Base-by-base conservation (phyloP, 1,140 invertebrate species). In the Bombus superbus region DNA sequence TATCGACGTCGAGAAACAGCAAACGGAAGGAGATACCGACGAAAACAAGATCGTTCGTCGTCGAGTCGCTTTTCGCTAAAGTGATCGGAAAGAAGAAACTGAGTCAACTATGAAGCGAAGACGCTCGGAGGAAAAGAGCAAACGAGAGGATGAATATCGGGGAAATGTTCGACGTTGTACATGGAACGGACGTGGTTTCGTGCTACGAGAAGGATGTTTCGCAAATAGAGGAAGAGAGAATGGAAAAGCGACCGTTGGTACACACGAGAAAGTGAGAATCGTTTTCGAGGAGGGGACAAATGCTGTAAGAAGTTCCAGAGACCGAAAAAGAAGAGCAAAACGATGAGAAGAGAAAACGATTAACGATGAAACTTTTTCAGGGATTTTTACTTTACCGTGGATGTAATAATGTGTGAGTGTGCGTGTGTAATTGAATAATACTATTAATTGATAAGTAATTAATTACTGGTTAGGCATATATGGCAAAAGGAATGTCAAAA, bases 381-480 rank as follows among this genome's bases (percentile, higher is more conserved):
- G 92, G 93, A 94, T 93, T 94, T 93, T 93, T 94, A 94, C 89
- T 93, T 94, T 94, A 94, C 90, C 92, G 91, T 93, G 94, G 83
- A 94, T 94, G 94, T 94, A 94, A 94, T 93, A 92, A 89, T 92
- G 94, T 92, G 93, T 94, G 94, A 94, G 92, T 94, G 94, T 94
- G 94, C 92, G 93, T 93, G 94, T 94, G 93, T 32, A 32, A 32
- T 94, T 93, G 90, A 94, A 91, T 92, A 91, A 92, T 94, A 94
- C 87, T 93, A 94, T 94, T 94, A 94, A 94, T 94, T 92, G 86
- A 94, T 94, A 94, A 94, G 92, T 92, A 90, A 94, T 91, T 92
- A 90, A 92, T 94, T 93, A 91, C 90, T 91, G 88, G 91, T 93
- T 92, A 93, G 88, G 88, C 82, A 75, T 88, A 86, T 86, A 80